Evolutionary conservation across 2,888 invertebrate species (phyloP), one percentile per base, ranked within the genome.

Genomic region (Tetragonisca angustula): DNA sequence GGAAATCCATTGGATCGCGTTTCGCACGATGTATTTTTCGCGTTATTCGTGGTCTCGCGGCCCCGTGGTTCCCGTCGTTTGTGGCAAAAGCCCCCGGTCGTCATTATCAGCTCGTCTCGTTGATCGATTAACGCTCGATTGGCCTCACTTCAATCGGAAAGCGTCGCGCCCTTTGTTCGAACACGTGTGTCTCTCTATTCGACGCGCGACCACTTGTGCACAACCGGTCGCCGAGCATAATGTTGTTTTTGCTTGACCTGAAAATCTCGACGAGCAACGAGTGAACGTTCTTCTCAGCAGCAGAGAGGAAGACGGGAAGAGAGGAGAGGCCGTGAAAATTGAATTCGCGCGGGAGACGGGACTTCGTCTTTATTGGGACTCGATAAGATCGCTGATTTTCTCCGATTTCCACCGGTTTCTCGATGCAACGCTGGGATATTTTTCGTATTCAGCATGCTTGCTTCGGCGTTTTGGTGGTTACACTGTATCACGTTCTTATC

Each of bases 91-190:
- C 32, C 54, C 36, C 9, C 43, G 1, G 43, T 32, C 75, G 69
- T 77, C 77, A 77, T 84, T 82, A 84, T 84, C 64, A 56, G 52
- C 52, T 13, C 68, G 70, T 32, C 11, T 9, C 9, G 70, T 68
- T 73, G 61, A 83, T 75, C 83, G 83, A 77, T 83, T 76, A 76
- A 82, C 83, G 72, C 77, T 76, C 77, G 74, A 84, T 84, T 83
- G 70, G 74, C 65, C 15, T 54, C 74, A 52, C 74, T 78, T 84
- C 77, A 71, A 83, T 84, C 49, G 84, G 61, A 72, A 77, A 74
- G 71, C 78, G 24, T 49, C 50, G 32, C 52, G 13, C 24, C 62
- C 83, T 68, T 83, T 84, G 83, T 78, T 83, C 49, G 74, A 13
- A 27, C 73, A 78, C 83, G 83, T 78, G 84, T 82, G 71, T 43